Base-by-base conservation (phyloP, 2,797 vertebrate species). In the Pseudocheirus occidentalis region DNA sequence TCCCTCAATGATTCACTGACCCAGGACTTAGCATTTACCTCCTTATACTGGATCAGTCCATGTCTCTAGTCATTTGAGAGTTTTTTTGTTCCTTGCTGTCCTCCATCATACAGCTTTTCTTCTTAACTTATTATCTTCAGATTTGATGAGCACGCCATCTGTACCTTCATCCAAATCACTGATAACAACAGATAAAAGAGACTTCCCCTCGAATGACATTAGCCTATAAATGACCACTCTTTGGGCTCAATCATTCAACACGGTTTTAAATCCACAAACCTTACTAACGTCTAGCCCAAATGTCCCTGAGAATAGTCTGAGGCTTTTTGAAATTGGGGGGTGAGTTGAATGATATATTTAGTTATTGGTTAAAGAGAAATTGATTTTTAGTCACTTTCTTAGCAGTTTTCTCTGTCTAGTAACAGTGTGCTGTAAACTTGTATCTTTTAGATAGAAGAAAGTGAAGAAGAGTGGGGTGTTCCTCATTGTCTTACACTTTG, bases 391-490 rank as follows among this genome's bases (percentile, higher is more conserved):
- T 50, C 9, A 3, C 24, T 87, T 46, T 9, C 21, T 27, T 9
- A 87, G 40, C 40, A 50, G 52, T 90, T 55, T 52, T 12, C 50
- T 55, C 90, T 90, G 28, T 52, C 52, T 54, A 55, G 13, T 90
- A 90, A 90, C 53, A 55, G 53, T n/a, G 0, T 34, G 4, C 40
- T 90, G 12, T 95, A 96, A 94, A 21, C 54, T 97, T 96, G 97
- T 96, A 0, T 94, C 93, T 96, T 97, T 93, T 98, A 99, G 99
- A 99, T 99, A 96, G 99, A 99, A 98, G 99, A 99, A 97, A 99
- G 99, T 58, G 99, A 99, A 97, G 99, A 99, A 0, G 99, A 99
- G 98, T 99, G 99, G 99, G 99, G 99, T 0, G 99, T 99, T 95
- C 99, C 99, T 92, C 99, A 99, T 94, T 99, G 99, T 98, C 99